Percentiles rank a stretch among this genome's conserved stretches.
These are phyloP conservation scores for Liasis olivaceus DNA, from an alignment of 2,797 vertebrate genomes.

Conservation along the genomic window DNA sequence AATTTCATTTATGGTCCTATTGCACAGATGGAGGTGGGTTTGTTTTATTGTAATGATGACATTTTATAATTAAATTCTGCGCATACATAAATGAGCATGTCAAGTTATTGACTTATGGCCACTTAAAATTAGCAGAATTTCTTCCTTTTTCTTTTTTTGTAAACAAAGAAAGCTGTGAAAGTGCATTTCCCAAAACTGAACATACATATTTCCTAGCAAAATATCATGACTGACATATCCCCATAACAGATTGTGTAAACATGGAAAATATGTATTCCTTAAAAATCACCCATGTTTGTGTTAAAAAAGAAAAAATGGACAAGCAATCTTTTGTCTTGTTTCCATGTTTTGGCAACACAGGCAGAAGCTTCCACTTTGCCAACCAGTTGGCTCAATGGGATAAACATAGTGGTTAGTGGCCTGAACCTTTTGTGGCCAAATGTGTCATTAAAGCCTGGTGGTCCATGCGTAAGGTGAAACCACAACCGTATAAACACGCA, in stretches of 20 bases:
- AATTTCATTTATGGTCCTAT: background rate
- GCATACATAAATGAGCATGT: background rate
- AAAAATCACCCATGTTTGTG: constrained; percentile 42
- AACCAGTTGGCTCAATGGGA: constrained; percentile 58
- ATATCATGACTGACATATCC: constrained; percentile 14
- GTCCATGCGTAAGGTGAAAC: constrained; percentile 72
- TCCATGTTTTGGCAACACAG: constrained; percentile 49
- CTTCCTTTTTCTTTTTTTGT: constrained; percentile 18
- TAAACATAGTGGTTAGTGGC: constrained; percentile 73
- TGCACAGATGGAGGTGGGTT: background rate
- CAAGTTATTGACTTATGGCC: background rate
- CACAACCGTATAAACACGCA: constrained; percentile 69
- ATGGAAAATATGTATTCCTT: constrained; percentile 14
- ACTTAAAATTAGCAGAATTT: constrained; percentile 1
- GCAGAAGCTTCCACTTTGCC: constrained; percentile 64
- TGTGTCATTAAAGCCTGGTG: constrained; percentile 71
- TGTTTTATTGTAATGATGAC: constrained; percentile 26
- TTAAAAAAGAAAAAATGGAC: constrained; percentile 53
- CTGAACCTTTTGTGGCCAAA: constrained; percentile 67
- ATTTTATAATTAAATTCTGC: background rate
- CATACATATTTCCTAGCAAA: constrained; percentile 27
- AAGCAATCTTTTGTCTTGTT: constrained; percentile 64
- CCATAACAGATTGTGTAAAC: constrained; percentile 57
- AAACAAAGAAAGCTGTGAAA: constrained; percentile 32
- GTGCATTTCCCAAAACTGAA: constrained; percentile 24